Percentiles rank a stretch among this genome's conserved stretches.
Conservation (phyloP, 2,888 invertebrate genomes). For the Neoitamus cyanurus region DNA sequence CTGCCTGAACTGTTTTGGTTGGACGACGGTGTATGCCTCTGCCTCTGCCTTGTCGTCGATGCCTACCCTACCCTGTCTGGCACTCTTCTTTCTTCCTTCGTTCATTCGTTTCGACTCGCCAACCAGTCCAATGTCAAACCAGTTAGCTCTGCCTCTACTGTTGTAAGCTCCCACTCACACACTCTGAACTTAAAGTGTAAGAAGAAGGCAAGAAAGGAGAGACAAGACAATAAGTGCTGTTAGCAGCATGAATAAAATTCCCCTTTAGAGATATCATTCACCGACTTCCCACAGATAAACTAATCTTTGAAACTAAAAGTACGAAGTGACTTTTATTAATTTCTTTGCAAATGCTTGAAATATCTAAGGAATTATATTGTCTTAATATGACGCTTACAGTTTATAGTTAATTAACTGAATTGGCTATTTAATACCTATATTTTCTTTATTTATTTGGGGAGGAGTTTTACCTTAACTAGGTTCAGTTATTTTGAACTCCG, state of each 20-base stretch:
- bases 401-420: no score
- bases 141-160: constrained; percentile 51
- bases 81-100: constrained; percentile 9
- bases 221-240: neutral
- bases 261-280: neutral
- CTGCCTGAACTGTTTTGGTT: constrained; percentile 36
- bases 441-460: no score
- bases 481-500: no score
- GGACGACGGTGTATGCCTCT: neutral
- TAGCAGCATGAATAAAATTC: neutral
- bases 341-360: no score
- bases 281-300: neutral
- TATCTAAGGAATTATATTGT: no score
- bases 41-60: constrained; percentile 12
- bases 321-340: no score
- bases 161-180: neutral
- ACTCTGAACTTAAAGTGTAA: neutral
- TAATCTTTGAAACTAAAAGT: neutral
- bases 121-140: constrained; percentile 55
- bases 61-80: constrained; percentile 23
- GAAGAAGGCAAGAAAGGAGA: neutral
- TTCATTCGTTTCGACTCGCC: constrained; percentile 21
- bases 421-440: no score
- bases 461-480: no score
- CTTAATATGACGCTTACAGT: no score